Evolutionary conservation across 2,113 vertebrate genomes (phyloP), one percentile per base, ranked within the genome.

Genomic region (Anoura caudifer): DNA sequence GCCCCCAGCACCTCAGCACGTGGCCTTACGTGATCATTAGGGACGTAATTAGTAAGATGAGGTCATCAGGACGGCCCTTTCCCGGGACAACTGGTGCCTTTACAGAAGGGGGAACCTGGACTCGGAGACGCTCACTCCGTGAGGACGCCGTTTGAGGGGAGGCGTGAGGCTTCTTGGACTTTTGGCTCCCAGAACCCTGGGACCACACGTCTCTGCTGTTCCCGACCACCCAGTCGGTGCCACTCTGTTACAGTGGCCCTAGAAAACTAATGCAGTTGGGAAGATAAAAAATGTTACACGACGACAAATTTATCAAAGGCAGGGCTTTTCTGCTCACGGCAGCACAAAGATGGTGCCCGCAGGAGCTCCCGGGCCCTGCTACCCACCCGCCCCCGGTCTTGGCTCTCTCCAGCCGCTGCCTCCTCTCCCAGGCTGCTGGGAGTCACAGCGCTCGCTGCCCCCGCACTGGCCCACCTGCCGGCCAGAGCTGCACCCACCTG

Each of bases 81-180:
- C 22, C 59, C 10, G 26, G 22, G 24, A 13, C 24, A 0, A 13
- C 59, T 28, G 59, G 59, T 5, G 10, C 24, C 26, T 28, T 28
- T 31, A 13, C 9, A 31, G 26, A 61, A 61, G 59, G 26, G 26
- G 59, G 31, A 11, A 31, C 59, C 59, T 7, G 52, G 70, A 17
- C 54, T 2, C 70, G 2, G 52, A 45, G 70, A 28, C 28, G 0
- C 5, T 20, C 41, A 3, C 70, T 3, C 85, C 3, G 38, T 11
- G 85, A n/a, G 28, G n/a, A 16, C 0, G 1, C 33, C 33, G 2
- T 4, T 41, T 1, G 31, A 19, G 24, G 8, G 1, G 72, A 36
- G 4, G 86, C 5, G 41, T 2, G 19, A 5, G 38, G 3, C 45
- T 36, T 9, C 79, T 28, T 15, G 38, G 31, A 45, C 52, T 26